phyloP scores from a whole-genome alignment of 2,888 invertebrate species.

The Nomada ruficornis region DNA sequence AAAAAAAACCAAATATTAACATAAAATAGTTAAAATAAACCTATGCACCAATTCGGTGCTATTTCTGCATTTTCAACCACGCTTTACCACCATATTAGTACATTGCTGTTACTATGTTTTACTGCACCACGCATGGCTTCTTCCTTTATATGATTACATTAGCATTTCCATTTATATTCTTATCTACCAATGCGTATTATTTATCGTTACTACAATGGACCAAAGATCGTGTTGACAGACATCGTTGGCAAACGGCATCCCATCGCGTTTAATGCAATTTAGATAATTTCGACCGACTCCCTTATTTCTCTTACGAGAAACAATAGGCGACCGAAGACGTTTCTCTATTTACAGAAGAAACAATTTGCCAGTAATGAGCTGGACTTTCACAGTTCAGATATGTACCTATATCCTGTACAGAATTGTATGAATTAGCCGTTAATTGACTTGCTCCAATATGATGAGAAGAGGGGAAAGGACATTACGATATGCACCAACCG shows the following conservation, averaged over 20 bases:
- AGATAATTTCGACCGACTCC: neutral
- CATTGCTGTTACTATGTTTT: neutral
- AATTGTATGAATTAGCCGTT: slow-evolving; percentile 37
- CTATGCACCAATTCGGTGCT: neutral
- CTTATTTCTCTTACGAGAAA: neutral
- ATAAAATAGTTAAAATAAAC: neutral
- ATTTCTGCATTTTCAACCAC: neutral
- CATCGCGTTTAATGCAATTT: neutral
- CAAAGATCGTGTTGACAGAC: slow-evolving; percentile 41
- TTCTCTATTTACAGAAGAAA: slow-evolving; percentile 7
- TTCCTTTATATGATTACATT: neutral
- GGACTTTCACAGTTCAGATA: slow-evolving; percentile 18
- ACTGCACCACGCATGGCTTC: neutral
- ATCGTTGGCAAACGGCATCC: neutral
- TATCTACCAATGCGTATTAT: slow-evolving; percentile 20
- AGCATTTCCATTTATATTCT: slow-evolving; percentile 19
- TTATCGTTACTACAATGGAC: slow-evolving; percentile 37
- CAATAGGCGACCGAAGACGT: neutral
- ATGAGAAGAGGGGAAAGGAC: neutral
- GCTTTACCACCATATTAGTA: neutral
- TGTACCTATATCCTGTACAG: slow-evolving; percentile 15
- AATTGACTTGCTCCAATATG: slow-evolving; percentile 35
- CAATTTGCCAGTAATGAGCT: neutral
- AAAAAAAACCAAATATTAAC: neutral
- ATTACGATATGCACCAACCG: slow-evolving; percentile 23